Evolutionary conservation across 1,140 invertebrate genomes (phyloP), one percentile per base, ranked within the genome.

Genomic region (Lysiphlebus fabarum): DNA sequence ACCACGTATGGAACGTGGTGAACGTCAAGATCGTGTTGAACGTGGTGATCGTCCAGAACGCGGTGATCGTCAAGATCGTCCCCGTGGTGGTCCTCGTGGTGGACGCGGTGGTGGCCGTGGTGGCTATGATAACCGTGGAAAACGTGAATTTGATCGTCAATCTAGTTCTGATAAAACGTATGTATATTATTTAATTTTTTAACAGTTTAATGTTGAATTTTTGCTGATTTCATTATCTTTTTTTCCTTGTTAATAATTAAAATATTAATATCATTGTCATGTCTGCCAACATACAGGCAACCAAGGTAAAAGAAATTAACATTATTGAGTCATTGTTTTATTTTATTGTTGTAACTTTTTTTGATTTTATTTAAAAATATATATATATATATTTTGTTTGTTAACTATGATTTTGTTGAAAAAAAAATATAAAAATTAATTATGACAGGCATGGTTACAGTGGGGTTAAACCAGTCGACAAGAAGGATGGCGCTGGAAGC

Each of bases 81-180:
- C 70, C 53, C 81, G 74, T 58, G 81, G 83, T 65, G 71, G 70
- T 44, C 76, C 76, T 62, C 71, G 81, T 11, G 72, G 74, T 56
- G 66, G 75, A 54, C 60, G 69, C 42, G 68, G 78, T 12, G 68
- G 78, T 12, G 70, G 73, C 9, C 67, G 81, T 12, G 78, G 83
- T 17, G 81, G 80, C 62, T 89, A 86, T 70, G 87, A 88, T 64
- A 85, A 89, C 64, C 83, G 90, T 64, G 87, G 89, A 43, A 95
- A 94, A 79, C 85, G 93, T 41, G 94, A 97, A 80, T 97, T 92
- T 77, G 95, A 97, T 79, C 86, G 95, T 62, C 92, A 96, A 77
- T 96, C 93, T 70, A 94, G 94, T 64, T 94, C 91, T 56, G 93
- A 96, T 73, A 94, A 91, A 83, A 95, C 92, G 88, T 90, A 83